Conservation (phyloP, 2,888 invertebrate species). For the Spodoptera exigua region DNA sequence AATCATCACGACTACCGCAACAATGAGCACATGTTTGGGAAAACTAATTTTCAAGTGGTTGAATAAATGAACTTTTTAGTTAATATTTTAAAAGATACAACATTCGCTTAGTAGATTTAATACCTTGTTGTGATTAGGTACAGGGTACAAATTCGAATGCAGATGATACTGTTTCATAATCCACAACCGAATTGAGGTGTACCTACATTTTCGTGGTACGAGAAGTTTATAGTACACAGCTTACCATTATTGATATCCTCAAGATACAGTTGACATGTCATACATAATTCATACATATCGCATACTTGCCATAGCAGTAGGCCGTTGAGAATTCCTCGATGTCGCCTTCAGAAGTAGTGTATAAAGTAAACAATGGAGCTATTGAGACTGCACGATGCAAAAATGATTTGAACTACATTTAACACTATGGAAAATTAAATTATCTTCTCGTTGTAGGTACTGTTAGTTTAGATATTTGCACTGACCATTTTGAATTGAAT, state of each 20-base stretch:
- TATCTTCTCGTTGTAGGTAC: too few species aligned
- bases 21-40: constrained; percentile 22
- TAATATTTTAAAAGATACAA: background rate
- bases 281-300: constrained; percentile 30
- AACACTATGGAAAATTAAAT: too few species aligned
- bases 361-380: constrained; percentile 29
- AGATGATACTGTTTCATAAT: constrained; percentile 4
- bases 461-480: too few species aligned
- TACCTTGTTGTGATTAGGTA: constrained; percentile 3
- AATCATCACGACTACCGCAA: constrained; percentile 32
- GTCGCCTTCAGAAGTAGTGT: constrained; percentile 10
- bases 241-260: background rate
- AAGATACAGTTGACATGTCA: constrained; percentile 14
- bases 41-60: constrained; percentile 13
- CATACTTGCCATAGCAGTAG: constrained; percentile 27
- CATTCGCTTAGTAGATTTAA: background rate
- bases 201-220: background rate
- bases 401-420: too few species aligned
- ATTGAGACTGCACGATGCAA: constrained; percentile 7
- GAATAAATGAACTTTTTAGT: constrained; percentile 22
- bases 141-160: constrained; percentile 7
- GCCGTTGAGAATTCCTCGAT: constrained; percentile 22
- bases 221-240: background rate
- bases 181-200: constrained; percentile 4
- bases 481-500: too few species aligned